Conservation (phyloP, 2,113 vertebrate genomes). For the Noturus placidus region DNA sequence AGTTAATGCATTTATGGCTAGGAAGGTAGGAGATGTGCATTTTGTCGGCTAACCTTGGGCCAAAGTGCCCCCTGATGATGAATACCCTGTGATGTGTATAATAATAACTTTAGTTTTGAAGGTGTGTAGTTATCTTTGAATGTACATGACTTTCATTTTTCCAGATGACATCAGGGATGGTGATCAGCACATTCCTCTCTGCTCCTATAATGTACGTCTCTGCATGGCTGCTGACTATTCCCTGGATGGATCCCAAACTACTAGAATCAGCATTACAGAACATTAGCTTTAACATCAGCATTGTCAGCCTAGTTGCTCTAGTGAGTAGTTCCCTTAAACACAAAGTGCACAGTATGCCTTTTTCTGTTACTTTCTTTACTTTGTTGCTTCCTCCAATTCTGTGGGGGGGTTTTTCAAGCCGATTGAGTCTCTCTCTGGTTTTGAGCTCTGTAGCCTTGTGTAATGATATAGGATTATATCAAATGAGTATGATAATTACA, state of each 20-base stretch:
- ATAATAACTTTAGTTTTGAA: neutral
- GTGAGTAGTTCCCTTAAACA: slow-evolving; percentile 70
- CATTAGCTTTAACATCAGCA: slow-evolving; percentile 91
- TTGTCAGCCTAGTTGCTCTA: slow-evolving; percentile 88
- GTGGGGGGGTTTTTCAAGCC: neutral
- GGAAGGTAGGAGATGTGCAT: neutral
- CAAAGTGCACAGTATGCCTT: neutral
- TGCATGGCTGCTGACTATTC: slow-evolving; percentile 90
- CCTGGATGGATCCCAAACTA: slow-evolving; percentile 82
- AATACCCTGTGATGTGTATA: neutral
- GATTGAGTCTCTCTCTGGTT: neutral
- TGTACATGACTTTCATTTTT: slow-evolving; percentile 25
- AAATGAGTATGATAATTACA: slow-evolving; percentile 16
- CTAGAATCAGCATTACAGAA: slow-evolving; percentile 84
- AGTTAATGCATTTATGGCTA: neutral
- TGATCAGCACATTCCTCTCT: slow-evolving; percentile 95
- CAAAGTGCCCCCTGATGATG: neutral
- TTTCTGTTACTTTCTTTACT: neutral
- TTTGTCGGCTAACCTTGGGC: neutral
- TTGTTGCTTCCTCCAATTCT: neutral
- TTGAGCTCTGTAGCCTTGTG: neutral
- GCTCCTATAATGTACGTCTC: slow-evolving; percentile 97
- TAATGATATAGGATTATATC: slow-evolving; percentile 30
- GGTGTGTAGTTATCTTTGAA: neutral
- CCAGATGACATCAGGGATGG: slow-evolving; percentile 94